Evolutionary conservation across 2,113 vertebrate genomes (phyloP), one percentile per base, ranked within the genome.

Genomic region (Spheniscus mendiculus): DNA sequence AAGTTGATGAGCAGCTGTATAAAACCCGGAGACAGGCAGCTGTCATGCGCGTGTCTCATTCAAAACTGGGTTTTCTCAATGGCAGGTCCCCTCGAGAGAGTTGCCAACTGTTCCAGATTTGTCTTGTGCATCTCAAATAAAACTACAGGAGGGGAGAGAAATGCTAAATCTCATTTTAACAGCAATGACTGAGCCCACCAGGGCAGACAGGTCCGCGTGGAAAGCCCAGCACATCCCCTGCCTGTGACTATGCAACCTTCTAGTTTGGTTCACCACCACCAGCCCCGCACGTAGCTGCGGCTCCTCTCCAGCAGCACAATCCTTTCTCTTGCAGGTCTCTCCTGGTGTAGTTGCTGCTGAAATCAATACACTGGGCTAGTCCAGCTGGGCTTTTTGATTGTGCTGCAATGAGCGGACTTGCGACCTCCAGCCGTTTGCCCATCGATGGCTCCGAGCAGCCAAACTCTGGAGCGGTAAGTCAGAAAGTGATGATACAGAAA

Each of bases 161-260:
- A 70, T 4, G 30, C 59, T 78, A 58, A 55, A n/a, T 47, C 50
- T 71, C 25, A 14, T 81, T 62, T 62, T 16, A 73, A 56, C 0
- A 38, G 42, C 67, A 55, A 6, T 7, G 29, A 15, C 36, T 38
- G 49, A 90, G 40, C 71, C 29, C 66, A 55, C 12, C 11, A 18
- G 32, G 18, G 32, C 44, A 58, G 49, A 26, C 0, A 5, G 26
- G 18, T 27, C 15, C 0, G 0, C 1, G 0, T 27, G 49, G 18
- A 44, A 83, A 85, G 78, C 74, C 30, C 70, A 83, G 70, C 34
- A 72, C 47, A 27, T 5, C 34, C 29, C 18, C 9, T 36, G 22
- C 38, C 73, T 42, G 27, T 1, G 2, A 34, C 15, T 58, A 40
- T 1, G 1, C 44, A 53, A 1, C 27, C 50, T 72, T 25, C 20